Evolutionary conservation across 2,797 vertebrate genomes (phyloP).

Genomic region (Pristis pectinata): DNA sequence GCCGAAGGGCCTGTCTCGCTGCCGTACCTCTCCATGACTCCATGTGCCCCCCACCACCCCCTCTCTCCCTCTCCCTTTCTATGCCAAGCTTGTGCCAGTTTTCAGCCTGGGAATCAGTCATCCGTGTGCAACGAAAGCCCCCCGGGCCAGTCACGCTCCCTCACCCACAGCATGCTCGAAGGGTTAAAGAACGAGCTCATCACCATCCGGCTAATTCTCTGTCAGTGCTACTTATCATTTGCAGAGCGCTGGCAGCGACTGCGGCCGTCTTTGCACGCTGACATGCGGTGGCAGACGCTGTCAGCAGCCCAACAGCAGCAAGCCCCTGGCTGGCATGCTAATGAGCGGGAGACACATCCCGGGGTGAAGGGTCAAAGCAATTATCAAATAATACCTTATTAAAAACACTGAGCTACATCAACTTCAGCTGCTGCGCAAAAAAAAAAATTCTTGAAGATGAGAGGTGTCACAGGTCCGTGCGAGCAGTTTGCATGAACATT

Average conservation of each 20-base stretch:
- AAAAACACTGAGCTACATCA: conserved; percentile 48
- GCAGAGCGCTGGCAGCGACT: background rate
- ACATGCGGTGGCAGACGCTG: conserved; percentile 24
- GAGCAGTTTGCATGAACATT: conserved; percentile 33
- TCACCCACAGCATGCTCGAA: background rate
- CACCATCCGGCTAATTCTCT: conserved; percentile 13
- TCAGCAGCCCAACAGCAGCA: conserved; percentile 10
- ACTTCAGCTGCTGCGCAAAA: background rate
- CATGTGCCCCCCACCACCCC: too few relatives aligned
- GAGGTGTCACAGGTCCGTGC: conserved; percentile 1
- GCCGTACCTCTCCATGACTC: too few relatives aligned
- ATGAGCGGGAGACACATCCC: conserved; percentile 57
- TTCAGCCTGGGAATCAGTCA: background rate
- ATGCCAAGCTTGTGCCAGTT: background rate
- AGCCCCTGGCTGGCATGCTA: conserved; percentile 51
- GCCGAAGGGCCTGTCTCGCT: too few relatives aligned
- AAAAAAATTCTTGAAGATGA: conserved; percentile 24
- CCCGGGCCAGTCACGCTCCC: background rate
- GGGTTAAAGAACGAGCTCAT: conserved; percentile 15
- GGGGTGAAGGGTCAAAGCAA: conserved; percentile 64
- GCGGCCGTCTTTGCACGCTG: background rate
- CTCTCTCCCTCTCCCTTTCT: background rate
- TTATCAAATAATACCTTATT: conserved; percentile 59
- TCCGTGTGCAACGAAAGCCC: background rate
- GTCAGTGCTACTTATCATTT: background rate